A percentile compares a stretch with the other conserved stretches of the same genome.
Conservation (phyloP, 2,797 vertebrate species). For the Tragelaphus eurycerus region DNA sequence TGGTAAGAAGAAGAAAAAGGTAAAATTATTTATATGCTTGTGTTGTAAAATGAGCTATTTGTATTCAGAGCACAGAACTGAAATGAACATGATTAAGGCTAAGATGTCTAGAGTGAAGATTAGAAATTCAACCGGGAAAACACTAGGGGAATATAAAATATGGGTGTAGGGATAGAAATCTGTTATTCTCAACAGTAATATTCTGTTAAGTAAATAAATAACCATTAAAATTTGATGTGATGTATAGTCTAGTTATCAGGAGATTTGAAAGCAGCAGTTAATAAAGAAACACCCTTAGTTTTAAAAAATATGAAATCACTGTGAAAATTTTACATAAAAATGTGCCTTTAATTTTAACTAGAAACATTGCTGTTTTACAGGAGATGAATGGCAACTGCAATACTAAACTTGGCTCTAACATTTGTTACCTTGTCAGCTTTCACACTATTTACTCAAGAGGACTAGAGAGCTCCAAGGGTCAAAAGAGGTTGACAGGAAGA, state of each 20-base stretch:
- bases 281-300: slow-evolving; percentile 24
- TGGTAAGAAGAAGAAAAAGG: slow-evolving; percentile 33
- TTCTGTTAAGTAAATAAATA: slow-evolving; percentile 76
- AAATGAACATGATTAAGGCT: slow-evolving; percentile 79
- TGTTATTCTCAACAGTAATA: slow-evolving; percentile 74
- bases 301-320: slow-evolving; percentile 46
- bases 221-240: slow-evolving; percentile 55
- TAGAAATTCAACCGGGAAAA: slow-evolving; percentile 68
- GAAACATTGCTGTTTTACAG: not conserved
- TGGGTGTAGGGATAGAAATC: slow-evolving; percentile 23
- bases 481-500: slow-evolving; percentile 25
- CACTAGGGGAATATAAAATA: slow-evolving; percentile 71
- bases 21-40: slow-evolving; percentile 57
- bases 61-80: slow-evolving; percentile 73
- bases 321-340: slow-evolving; percentile 39
- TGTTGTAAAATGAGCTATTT: slow-evolving; percentile 70
- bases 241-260: slow-evolving; percentile 52
- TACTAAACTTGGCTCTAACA: slow-evolving; percentile 36
- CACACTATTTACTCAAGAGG: not conserved
- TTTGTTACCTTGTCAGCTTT: slow-evolving; percentile 59
- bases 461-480: not conserved
- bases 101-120: slow-evolving; percentile 71
- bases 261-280: slow-evolving; percentile 48
- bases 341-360: slow-evolving; percentile 26
- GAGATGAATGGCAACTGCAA: slow-evolving; percentile 43